Base-by-base conservation (phyloP, 1,140 invertebrate genomes). In the Chelonus insularis region DNA sequence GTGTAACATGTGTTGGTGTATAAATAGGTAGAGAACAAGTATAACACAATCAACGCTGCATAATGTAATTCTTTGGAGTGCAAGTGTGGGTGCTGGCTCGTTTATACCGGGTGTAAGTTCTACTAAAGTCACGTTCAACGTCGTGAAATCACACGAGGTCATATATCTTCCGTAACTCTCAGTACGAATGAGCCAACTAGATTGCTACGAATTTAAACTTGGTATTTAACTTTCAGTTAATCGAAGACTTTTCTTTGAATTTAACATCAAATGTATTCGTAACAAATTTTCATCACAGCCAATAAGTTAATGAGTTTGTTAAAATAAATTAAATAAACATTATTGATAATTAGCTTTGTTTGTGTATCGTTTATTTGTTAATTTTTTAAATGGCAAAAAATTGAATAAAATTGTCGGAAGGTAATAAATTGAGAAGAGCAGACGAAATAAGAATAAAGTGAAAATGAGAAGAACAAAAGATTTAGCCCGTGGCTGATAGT, bases 41-140 rank as follows among this genome's bases (percentile, higher is more conserved):
- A 16, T 45, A 45, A 45, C 43, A 45, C 43, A 18, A 45, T 45
- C 43, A 55, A 55, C 23, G 6, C 29, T 55, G 52, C 52, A 36
- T 6, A 20, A 16, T 20, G 5, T 32, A 32, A 34, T 11, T 34
- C 32, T 3, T 16, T n/a, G 12, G 1, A n/a, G 18, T 11, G 21
- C 29, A 12, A 36, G 52, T 25, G 52, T 55, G 52, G 52, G 52
- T 55, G 21, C 12, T 16, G 12, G 23, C 36, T 55, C 36, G 52
- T 37, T 36, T 37, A 55, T 37, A 55, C 52, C 29, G 11, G 52
- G 52, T 37, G 20, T 20, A 37, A 55, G 52, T 55, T 36, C n/a
- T 16, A 37, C 52, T 36, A 32, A 55, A 55, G 52, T 55, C 52
- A 55, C 52, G 52, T 55, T 34, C 52, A 55, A 45, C 52, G 36